Percentiles rank a stretch among this genome's conserved stretches.
Evolutionary conservation across 2,888 invertebrate species (phyloP).

Genomic region (Drosophila emarginata): DNA sequence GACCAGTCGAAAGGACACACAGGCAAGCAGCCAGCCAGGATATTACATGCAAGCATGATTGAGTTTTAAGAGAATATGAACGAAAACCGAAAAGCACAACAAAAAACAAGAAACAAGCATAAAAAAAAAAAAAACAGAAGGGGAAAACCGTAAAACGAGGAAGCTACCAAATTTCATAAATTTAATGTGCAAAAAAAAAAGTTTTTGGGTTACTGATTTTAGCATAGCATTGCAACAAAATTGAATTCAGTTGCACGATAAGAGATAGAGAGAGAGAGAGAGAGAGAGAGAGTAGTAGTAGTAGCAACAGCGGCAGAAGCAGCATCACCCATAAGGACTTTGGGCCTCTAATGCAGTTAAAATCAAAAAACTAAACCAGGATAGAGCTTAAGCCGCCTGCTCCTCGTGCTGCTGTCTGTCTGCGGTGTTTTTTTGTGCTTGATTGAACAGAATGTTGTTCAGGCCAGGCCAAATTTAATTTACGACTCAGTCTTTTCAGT

Average conservation of each 20-base stretch:
- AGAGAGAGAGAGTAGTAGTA: no score
- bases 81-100: constrained; percentile 53
- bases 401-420: constrained; percentile 37
- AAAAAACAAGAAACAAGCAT: background rate
- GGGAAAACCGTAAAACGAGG: constrained; percentile 2
- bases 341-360: constrained; percentile 81
- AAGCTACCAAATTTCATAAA: constrained; percentile 24
- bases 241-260: constrained; percentile 59
- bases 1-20: constrained; percentile 39
- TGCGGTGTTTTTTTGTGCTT: constrained; percentile 73
- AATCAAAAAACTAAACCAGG: constrained; percentile 72
- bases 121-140: background rate
- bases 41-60: constrained; percentile 77
- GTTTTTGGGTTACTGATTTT: constrained; percentile 55
- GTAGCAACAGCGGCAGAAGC: constrained; percentile 9
- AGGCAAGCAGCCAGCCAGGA: constrained; percentile 52
- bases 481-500: constrained; percentile 55
- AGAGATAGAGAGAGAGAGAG: no score
- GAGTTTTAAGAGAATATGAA: constrained; percentile 65
- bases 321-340: constrained; percentile 5
- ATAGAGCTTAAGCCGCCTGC: constrained; percentile 35
- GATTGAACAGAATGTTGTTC: constrained; percentile 76
- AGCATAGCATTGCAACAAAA: constrained; percentile 78
- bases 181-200: constrained; percentile 44
- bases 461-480: constrained; percentile 72